Base-by-base conservation (phyloP, 1,140 invertebrate species). In the Polypedilum pembai region DNA sequence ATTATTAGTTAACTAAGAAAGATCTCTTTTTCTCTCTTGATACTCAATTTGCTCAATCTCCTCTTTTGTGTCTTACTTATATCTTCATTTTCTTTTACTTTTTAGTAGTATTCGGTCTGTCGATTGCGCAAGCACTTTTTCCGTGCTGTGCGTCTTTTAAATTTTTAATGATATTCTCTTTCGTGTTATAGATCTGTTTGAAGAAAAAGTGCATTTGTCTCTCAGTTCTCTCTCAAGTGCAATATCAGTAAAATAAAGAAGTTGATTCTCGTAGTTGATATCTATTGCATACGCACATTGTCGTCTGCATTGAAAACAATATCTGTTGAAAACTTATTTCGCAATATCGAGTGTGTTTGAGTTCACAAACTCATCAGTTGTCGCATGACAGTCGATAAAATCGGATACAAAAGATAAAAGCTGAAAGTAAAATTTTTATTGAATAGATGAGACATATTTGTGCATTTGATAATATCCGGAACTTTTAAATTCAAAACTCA, bases 381-480 rank as follows among this genome's bases (percentile, higher is more conserved):
- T n/a, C 45, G 45, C 3, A n/a, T 56, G n/a, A 56, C 45, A n/a
- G 45, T 56, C 45, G 45, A 56, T 56, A 15, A 56, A 12, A 56
- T 56, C 45, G n/a, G 45, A n/a, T 45, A 12, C 8, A 45, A 45
- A 45, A 45, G 8, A 12, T 56, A 33, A 33, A 33, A 33, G 24
- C 24, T 56, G 45, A 56, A 56, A 56, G 45, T 56, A 12, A 56
- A 56, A 15, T 56, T 45, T 45, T 45, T 15, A 12, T 45, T 45
- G 8, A 45, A 33, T 56, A 56, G n/a, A 12, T 12, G 12, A n/a
- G 45, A 56, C 12, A n/a, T 15, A n/a, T n/a, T n/a, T 56, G 45
- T 56, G 45, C n/a, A 56, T 56, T 12, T 56, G 12, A 56, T 56
- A 56, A 56, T 56, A 56, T 56, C 45, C 45, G 45, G 45, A 56